These are phyloP conservation scores for Tetanocera ferruginea DNA, from an alignment of 2,888 invertebrate genomes.

Conservation along the genomic window DNA sequence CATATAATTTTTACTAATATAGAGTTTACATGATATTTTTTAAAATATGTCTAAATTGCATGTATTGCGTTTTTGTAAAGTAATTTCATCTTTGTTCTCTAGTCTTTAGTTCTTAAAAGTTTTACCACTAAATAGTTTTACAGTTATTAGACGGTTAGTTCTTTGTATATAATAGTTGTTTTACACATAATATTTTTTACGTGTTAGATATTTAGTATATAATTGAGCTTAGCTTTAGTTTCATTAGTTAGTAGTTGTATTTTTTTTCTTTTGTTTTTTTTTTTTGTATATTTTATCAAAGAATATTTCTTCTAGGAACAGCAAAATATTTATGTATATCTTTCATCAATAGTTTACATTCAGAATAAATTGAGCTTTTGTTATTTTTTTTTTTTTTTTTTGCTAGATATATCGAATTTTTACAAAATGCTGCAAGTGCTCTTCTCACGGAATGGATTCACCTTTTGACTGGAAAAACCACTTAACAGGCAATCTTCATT, in stretches of 20 bases:
- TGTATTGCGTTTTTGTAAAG: too few species aligned
- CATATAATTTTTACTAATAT: too few species aligned
- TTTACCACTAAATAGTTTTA: not conserved
- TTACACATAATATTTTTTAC: not conserved
- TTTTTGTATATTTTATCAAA: not conserved
- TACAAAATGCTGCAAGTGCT: slow-evolving; percentile 88
- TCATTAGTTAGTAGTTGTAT: not conserved
- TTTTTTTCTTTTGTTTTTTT: not conserved
- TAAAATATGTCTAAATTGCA: too few species aligned
- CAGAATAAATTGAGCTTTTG: slow-evolving; percentile 17
- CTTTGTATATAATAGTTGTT: not conserved
- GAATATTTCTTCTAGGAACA: not conserved
- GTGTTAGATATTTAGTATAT: not conserved
- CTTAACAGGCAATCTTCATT: slow-evolving; percentile 93
- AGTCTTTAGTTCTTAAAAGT: too few species aligned
- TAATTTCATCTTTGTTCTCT: too few species aligned
- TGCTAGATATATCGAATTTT: slow-evolving; percentile 53
- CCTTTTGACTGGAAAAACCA: slow-evolving; percentile 94
- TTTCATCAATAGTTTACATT: not conserved
- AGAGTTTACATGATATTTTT: too few species aligned
- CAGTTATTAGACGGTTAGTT: not conserved
- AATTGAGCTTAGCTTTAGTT: slow-evolving; percentile 1
- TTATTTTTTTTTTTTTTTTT: not conserved
- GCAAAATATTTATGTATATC: not conserved
- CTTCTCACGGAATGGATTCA: slow-evolving; percentile 96